Evolutionary conservation across 2,797 vertebrate species (phyloP), one percentile per base, ranked within the genome.

Genomic region (Schizothorax lantsangensis): DNA sequence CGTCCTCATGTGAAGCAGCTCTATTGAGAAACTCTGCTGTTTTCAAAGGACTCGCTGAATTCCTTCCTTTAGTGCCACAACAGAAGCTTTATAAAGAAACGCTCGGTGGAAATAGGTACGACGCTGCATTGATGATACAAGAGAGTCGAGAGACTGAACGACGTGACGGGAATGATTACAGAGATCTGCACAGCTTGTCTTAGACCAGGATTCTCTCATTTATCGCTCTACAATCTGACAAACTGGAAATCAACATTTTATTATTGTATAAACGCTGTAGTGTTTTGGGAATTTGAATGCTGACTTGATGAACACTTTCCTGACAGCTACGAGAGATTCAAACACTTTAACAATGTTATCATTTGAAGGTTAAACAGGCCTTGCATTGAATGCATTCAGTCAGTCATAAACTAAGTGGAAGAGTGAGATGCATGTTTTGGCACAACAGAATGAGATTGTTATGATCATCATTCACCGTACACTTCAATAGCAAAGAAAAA

Each of bases 101-200:
- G 1, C 4, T 82, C 1, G 7, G 5, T 72, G 36, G 14, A 73
- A 43, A 83, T 43, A 5, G 14, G 26, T 47, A 23, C 30, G 33
- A 38, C 6, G 45, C 30, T 64, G 30, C 43, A 36, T 0, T 36
- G 79, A 52, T n/a, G 21, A 3, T 9, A 54, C 64, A 72, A 30
- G 40, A 43, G 64, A 75, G 40, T 38, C 12, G 45, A 68, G 45
- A 82, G 66, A 71, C 66, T 38, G 33, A 40, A 33, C 3, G 17
- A 72, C 81, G 49, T 73, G 81, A 73, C 69, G 19, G 17, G 69
- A 72, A 71, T 82, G 47, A 68, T 52, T 15, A 52, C 52, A 54
- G 17, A 49, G 14, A 49, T 5, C 47, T 5, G 47, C 47, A 49
- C 4, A 49, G 38, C 38, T 40, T 7, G 38, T 40, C 38, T 40